These are phyloP conservation scores for Drosophila nasuta DNA, from an alignment of 1,140 invertebrate species.

Conservation along the genomic window DNA sequence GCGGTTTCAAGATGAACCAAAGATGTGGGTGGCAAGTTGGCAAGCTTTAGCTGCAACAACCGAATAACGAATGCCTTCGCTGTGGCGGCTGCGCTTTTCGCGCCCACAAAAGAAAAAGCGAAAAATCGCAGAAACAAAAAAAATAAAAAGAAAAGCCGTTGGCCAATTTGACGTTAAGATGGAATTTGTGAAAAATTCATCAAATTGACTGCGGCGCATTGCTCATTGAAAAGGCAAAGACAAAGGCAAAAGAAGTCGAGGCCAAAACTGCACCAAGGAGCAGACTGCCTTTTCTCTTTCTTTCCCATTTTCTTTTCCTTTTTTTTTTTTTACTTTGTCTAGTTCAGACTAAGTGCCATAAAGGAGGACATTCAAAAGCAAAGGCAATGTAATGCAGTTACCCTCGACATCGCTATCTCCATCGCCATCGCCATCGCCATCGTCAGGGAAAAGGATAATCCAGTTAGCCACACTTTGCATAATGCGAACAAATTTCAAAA, in stretches of 20 bases:
- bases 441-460: slow-evolving; percentile 54
- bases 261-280: neutral
- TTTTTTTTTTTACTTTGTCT: too few species aligned
- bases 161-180: slow-evolving; percentile 79
- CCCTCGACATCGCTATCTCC: neutral
- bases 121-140: slow-evolving; percentile 2
- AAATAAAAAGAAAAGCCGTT: slow-evolving; percentile 46
- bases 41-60: neutral
- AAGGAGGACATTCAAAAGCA: slow-evolving; percentile 1
- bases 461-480: slow-evolving; percentile 68
- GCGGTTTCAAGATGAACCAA: slow-evolving; percentile 43
- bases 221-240: slow-evolving; percentile 62
- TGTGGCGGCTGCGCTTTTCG: slow-evolving; percentile 60
- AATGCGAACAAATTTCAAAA: slow-evolving; percentile 54
- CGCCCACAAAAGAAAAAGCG: slow-evolving; percentile 41
- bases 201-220: slow-evolving; percentile 70
- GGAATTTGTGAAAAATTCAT: slow-evolving; percentile 80
- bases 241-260: slow-evolving; percentile 10
- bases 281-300: too few species aligned
- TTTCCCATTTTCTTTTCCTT: neutral
- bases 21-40: neutral
- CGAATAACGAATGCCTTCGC: slow-evolving; percentile 9
- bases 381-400: slow-evolving; percentile 2
- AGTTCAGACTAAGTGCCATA: neutral
- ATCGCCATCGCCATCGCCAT: neutral